Percentiles rank a stretch among this genome's conserved stretches.
These are phyloP conservation scores for Dermochelys coriacea DNA, from an alignment of 2,797 vertebrate species.

Conservation along the genomic window DNA sequence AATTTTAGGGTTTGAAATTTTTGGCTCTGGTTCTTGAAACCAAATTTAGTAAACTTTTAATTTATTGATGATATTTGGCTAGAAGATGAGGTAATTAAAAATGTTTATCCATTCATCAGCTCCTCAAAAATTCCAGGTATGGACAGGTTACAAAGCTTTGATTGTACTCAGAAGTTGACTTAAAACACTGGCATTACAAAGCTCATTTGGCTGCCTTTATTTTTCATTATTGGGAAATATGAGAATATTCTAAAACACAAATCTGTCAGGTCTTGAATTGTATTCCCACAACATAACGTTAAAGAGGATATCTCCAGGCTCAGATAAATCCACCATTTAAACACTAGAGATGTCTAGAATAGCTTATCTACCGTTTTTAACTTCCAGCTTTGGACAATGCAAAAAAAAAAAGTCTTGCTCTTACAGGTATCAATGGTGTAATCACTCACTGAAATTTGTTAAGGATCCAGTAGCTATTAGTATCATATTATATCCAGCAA, in stretches of 20 bases:
- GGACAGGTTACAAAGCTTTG: conserved; percentile 24
- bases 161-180: conserved; percentile 7
- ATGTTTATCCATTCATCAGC: background rate
- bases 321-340: background rate
- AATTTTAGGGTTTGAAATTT: background rate
- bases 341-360: conserved; percentile 15
- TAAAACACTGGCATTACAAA: conserved; percentile 31
- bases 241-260: background rate
- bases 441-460: conserved; percentile 28
- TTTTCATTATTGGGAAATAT: conserved; percentile 55
- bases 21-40: background rate
- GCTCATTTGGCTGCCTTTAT: conserved; percentile 40
- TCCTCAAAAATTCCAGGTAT: background rate
- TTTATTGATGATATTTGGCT: background rate
- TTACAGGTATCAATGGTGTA: background rate
- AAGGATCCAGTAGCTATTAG: conserved; percentile 7
- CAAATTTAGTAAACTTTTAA: background rate
- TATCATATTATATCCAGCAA: background rate
- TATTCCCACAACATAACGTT: background rate
- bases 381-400: conserved; percentile 13
- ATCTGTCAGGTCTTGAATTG: background rate
- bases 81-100: background rate
- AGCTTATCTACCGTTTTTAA: conserved; percentile 38
- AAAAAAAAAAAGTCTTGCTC: conserved; percentile 30
- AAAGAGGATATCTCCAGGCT: conserved; percentile 12